Evolutionary conservation across 2,113 vertebrate species (phyloP).

Genomic region (Promerops cafer): DNA sequence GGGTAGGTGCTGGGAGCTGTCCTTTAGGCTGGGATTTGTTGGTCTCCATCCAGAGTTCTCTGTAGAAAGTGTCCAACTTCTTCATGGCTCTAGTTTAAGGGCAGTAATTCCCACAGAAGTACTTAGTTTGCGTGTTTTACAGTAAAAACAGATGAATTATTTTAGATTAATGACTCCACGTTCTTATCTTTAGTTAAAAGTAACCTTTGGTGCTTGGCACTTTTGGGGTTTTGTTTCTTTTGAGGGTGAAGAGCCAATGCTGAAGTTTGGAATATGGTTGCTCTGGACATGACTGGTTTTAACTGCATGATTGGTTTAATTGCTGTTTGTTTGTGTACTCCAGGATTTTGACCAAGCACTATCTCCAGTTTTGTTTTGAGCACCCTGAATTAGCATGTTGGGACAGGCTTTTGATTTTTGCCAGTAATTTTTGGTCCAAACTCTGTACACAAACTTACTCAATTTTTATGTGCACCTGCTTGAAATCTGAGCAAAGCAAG

Average conservation of each 20-base stretch:
- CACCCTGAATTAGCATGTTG: fast-evolving
- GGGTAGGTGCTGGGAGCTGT: not conserved
- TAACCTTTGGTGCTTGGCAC: not conserved
- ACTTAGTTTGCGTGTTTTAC: not conserved
- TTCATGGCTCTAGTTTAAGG: not conserved
- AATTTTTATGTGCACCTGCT: not conserved
- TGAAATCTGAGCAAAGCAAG: not conserved
- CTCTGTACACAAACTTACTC: not conserved
- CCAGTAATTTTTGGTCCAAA: not conserved
- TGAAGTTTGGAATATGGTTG: not conserved
- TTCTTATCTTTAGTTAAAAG: not conserved
- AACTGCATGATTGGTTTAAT: not conserved
- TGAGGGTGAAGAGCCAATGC: not conserved
- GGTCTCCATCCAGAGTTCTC: not conserved
- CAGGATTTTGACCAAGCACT: not conserved
- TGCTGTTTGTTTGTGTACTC: not conserved
- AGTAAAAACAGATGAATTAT: not conserved
- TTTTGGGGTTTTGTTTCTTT: not conserved
- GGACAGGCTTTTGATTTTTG: not conserved
- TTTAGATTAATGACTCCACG: not conserved
- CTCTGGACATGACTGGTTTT: not conserved
- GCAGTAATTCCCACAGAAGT: not conserved
- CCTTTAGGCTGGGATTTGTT: not conserved
- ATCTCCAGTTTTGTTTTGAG: not conserved
- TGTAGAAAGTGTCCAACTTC: fast-evolving